phyloP scores from a whole-genome alignment of 2,888 invertebrate species.

The Macrosoma leucophasiata region DNA sequence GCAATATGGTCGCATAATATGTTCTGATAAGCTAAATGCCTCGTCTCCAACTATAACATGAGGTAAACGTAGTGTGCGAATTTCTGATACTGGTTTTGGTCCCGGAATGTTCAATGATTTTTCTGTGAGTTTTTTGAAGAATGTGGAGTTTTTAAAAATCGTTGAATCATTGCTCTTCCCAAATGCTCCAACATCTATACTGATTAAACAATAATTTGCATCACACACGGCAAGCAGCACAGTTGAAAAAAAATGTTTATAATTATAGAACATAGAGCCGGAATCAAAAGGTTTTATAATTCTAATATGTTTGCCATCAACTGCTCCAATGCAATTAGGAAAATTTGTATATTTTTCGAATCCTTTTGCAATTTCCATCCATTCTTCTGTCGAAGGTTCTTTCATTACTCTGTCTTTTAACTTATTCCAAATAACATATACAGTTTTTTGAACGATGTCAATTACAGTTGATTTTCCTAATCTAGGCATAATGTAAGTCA shows the following conservation, averaged over 20 bases:
- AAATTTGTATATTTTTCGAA: conserved; percentile 7
- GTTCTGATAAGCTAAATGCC: conserved; percentile 1
- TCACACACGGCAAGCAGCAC: too few species aligned
- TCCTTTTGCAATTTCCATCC: conserved; percentile 3
- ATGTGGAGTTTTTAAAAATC: conserved; percentile 9
- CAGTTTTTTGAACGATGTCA: conserved; percentile 5
- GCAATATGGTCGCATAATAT: conserved; percentile 5
- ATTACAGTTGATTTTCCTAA: conserved; percentile 5
- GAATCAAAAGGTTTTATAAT: conserved; percentile 11
- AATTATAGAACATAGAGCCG: conserved; percentile 11
- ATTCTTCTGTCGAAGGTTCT: conserved; percentile 7
- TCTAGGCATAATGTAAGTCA: conserved; percentile 9
- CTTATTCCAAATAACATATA: conserved; percentile 4
- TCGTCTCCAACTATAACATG: conserved; percentile 1
- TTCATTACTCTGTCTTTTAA: conserved; percentile 5
- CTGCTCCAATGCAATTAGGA: too few species aligned
- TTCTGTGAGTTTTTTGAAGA: conserved; percentile 11
- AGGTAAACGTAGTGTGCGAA: too few species aligned
- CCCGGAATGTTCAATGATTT: conserved; percentile 15
- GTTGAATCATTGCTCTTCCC: conserved; percentile 11
- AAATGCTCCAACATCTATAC: conserved; percentile 14
- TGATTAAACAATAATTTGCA: too few species aligned
- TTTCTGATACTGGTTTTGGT: conserved; percentile 15
- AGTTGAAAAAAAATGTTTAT: too few species aligned
- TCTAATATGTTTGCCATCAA: conserved; percentile 11